Evolutionary conservation across 1,140 invertebrate species (phyloP).

Genomic region (Apis cerana): DNA sequence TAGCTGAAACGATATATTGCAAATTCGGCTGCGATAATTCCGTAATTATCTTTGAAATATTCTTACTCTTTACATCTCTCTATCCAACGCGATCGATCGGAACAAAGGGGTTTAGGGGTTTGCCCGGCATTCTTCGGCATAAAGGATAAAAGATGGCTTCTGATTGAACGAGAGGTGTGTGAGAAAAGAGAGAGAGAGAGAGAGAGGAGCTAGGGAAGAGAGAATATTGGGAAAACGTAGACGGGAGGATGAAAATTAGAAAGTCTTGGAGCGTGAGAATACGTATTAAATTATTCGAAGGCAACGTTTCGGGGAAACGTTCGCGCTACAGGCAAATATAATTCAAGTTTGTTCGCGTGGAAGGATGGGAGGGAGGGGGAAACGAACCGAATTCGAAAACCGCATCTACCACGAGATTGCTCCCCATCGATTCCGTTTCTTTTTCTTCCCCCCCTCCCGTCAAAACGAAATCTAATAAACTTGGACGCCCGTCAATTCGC

Average conservation of each 20-base stretch:
- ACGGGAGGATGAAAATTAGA: constrained; percentile 3
- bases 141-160: neutral
- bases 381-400: neutral
- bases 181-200: neutral
- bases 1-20: too few relatives aligned
- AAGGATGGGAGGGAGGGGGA: neutral
- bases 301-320: neutral
- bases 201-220: neutral
- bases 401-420: neutral
- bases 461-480: constrained; percentile 17
- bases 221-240: neutral
- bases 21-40: too few relatives aligned
- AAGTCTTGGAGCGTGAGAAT: neutral
- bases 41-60: too few relatives aligned
- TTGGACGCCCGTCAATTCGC: constrained; percentile 16
- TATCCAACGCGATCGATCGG: too few relatives aligned
- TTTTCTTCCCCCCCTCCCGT: constrained; percentile 4
- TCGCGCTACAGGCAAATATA: neutral
- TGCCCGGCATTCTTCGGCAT: neutral
- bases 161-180: neutral
- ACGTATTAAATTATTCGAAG: constrained; percentile 33
- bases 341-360: constrained; percentile 9
- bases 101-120: too few relatives aligned
- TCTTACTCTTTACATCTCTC: too few relatives aligned
- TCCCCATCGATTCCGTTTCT: neutral